Evolutionary conservation across 2,888 invertebrate species (phyloP), one percentile per base, ranked within the genome.

Genomic region (Heterodera filipjevi): DNA sequence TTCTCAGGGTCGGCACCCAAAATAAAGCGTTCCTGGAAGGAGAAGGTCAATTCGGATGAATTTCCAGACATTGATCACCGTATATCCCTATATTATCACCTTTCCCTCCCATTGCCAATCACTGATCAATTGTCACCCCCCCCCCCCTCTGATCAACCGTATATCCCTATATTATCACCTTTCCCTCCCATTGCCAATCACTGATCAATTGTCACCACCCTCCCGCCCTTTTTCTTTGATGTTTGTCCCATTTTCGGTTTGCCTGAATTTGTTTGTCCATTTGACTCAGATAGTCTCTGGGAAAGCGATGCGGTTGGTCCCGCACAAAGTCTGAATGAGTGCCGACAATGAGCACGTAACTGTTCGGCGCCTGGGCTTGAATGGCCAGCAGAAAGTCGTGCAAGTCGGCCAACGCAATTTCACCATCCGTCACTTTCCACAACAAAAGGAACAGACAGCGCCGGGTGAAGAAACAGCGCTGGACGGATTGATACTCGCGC

Each of bases 401-500:
- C 39, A 99, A 94, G 85, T 94, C 94, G 27, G 94, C 93, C 22
- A 99, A 92, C 0, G 96, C 98, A 84, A 92, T 92, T 88, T 95
- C 93, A 0, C 98, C 98, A 86, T 97, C 96, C 0, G 93, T 93
- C 76, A 96, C 94, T 85, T 93, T 93, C 97, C 98, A 99, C 5
- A 97, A 93, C 0, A 98, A 97, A 77, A 99, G 91, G 90, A 97
- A 99, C 53, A 99, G 91, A 33, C 96, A 95, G 22, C 98, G 92
- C 80, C 95, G 94, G 0, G 97, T 96, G 71, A 99, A 91, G 90
- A 99, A 99, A 90, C 99, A 99, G 90, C 98, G 97, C 92, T 98
- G 98, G 0, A 98, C 98, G 0, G 97, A 95, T 90, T 98, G 98
- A 90, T 98, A 97, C 89, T 99, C 98, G 89, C 94, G 88, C 90